Evolutionary conservation across 2,888 invertebrate genomes (phyloP).

Genomic region (Drosophila falleni): DNA sequence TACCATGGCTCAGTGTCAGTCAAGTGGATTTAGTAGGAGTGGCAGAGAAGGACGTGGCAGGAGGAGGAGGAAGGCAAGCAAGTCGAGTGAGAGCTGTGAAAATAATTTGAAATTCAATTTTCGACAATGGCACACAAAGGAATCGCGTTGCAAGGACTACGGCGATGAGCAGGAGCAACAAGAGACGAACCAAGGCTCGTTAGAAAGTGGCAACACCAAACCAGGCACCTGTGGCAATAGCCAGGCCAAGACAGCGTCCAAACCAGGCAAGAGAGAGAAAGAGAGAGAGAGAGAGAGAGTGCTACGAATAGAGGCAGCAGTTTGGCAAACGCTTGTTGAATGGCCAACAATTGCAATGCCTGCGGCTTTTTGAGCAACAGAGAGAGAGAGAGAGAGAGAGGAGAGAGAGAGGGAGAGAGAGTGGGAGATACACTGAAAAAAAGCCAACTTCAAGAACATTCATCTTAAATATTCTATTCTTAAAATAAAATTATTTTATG

Average conservation of each 20-base stretch:
- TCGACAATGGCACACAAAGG: constrained; percentile 81
- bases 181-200: constrained; percentile 19
- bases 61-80: constrained; percentile 18
- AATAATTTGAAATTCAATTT: constrained; percentile 81
- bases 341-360: constrained; percentile 68
- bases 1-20: constrained; percentile 67
- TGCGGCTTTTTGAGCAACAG: constrained; percentile 17
- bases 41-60: neutral
- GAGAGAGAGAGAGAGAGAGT: too few species aligned
- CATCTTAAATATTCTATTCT: too few species aligned
- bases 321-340: constrained; percentile 67
- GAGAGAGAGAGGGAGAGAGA: neutral
- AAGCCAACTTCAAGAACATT: too few species aligned
- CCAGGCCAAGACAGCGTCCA: constrained; percentile 18
- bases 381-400: neutral
- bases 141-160: constrained; percentile 51
- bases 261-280: neutral
- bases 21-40: constrained; percentile 17
- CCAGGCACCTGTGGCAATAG: constrained; percentile 57
- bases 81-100: constrained; percentile 71
- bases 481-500: too few species aligned
- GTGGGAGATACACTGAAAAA: too few species aligned
- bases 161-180: constrained; percentile 10
- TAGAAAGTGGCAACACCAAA: constrained; percentile 30
- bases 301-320: constrained; percentile 20